Conservation (phyloP, 2,113 vertebrate genomes). For the Pyrgilauda ruficollis region DNA sequence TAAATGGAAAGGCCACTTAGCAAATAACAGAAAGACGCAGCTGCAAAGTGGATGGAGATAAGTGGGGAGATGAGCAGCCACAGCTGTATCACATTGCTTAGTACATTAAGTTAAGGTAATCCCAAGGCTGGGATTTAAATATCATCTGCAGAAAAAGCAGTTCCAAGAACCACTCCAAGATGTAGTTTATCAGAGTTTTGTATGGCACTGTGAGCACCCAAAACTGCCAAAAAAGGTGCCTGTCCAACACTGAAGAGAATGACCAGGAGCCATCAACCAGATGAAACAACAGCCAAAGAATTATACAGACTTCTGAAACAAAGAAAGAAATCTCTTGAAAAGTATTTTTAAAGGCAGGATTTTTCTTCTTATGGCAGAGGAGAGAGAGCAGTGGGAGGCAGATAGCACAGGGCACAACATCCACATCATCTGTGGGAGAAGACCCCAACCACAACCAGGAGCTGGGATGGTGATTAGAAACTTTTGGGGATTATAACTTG, state of each 20-base stretch:
- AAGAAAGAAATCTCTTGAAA: not conserved
- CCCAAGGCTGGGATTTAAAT: not conserved
- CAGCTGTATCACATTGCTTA: not conserved
- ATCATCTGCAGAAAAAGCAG: not conserved
- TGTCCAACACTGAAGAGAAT: not conserved
- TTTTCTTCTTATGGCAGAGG: not conserved
- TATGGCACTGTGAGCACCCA: accelerated
- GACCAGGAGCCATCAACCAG: not conserved
- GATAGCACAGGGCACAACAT: not conserved
- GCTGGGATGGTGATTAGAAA: not conserved
- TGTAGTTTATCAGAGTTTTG: not conserved
- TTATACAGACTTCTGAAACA: not conserved
- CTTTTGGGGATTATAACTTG: not conserved
- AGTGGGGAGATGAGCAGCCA: not conserved
- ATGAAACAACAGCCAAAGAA: not conserved
- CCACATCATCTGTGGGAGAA: not conserved
- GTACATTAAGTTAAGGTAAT: not conserved
- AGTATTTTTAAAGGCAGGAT: not conserved
- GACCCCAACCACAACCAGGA: not conserved
- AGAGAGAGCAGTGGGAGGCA: not conserved
- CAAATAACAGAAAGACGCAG: not conserved
- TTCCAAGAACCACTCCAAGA: not conserved
- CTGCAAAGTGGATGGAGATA: not conserved
- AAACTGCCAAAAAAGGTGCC: not conserved
- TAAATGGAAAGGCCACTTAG: not conserved